Percentiles rank a stretch among this genome's conserved stretches.
phyloP scores from a whole-genome alignment of 1,140 invertebrate genomes.

The Lasaia peninsularis region DNA sequence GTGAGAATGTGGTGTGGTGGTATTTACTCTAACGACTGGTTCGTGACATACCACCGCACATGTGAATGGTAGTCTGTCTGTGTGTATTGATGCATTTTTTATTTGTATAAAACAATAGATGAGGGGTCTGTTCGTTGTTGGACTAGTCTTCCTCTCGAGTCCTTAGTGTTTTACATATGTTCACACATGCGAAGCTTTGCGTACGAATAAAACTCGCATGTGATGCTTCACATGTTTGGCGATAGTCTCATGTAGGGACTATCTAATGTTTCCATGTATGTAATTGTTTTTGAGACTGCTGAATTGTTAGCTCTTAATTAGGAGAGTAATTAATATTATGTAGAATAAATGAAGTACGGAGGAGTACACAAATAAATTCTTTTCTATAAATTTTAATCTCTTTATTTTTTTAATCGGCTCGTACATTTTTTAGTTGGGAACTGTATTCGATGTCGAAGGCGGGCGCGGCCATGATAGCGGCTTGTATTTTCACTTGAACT shows the following conservation, averaged over 20 bases:
- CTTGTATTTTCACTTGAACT: constrained; percentile 54
- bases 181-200: background rate
- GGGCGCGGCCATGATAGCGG: constrained; percentile 57
- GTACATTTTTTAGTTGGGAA: constrained; percentile 43
- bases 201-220: no score
- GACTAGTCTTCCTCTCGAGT: constrained; percentile 16
- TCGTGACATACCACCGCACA: constrained; percentile 30
- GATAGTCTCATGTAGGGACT: constrained; percentile 43
- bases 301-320: constrained; percentile 73
- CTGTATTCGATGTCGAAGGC: constrained; percentile 51
- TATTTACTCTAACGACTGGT: constrained; percentile 19
- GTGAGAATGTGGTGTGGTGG: constrained; percentile 27
- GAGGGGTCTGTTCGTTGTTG: constrained; percentile 24
- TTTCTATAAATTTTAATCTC: constrained; percentile 51
- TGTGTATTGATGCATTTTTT: constrained; percentile 64
- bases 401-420: constrained; percentile 47
- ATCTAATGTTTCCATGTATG: constrained; percentile 59
- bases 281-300: constrained; percentile 73
- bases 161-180: background rate
- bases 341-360: constrained; percentile 62
- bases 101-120: constrained; percentile 49
- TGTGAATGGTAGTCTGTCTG: constrained; percentile 28
- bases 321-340: constrained; percentile 57
- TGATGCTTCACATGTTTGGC: no score
- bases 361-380: constrained; percentile 70